Conservation (phyloP, 2,888 invertebrate species). For the Rhamphomyia laevipes region DNA sequence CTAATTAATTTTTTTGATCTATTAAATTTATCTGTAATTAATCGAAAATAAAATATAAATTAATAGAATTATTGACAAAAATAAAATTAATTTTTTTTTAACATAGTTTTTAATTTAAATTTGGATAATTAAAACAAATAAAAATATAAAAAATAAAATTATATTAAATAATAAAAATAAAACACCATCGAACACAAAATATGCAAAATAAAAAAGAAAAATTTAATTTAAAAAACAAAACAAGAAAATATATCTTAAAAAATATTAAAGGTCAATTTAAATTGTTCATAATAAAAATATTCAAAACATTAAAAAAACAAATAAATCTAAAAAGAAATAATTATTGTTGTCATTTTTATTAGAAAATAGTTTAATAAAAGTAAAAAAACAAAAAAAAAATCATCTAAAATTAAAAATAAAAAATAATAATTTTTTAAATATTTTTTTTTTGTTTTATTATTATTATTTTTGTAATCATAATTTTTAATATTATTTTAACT, state of each 20-base stretch:
- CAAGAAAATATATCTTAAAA: not conserved
- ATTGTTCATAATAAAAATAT: constrained; percentile 8
- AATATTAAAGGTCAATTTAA: constrained; percentile 7
- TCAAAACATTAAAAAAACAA: not conserved
- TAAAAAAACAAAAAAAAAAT: not conserved
- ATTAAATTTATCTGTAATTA: no score
- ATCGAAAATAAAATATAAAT: no score
- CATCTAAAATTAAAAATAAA: no score
- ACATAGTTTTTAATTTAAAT: no score
- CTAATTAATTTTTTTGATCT: no score
- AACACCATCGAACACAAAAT: constrained; percentile 10
- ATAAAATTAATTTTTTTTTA: no score
- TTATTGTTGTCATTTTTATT: constrained; percentile 4
- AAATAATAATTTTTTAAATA: no score
- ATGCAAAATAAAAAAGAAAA: constrained; percentile 2
- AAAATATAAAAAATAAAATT: no score
- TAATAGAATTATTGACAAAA: no score
- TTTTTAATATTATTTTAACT: not conserved
- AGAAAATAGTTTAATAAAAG: not conserved
- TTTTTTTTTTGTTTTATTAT: no score
- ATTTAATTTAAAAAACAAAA: constrained; percentile 13
- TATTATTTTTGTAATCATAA: no score
- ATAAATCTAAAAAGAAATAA: not conserved
- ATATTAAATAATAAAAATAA: constrained; percentile 11
- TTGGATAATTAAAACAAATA: no score